Conservation (phyloP, 2,797 vertebrate species). For the Aselliscus stoliczkanus region DNA sequence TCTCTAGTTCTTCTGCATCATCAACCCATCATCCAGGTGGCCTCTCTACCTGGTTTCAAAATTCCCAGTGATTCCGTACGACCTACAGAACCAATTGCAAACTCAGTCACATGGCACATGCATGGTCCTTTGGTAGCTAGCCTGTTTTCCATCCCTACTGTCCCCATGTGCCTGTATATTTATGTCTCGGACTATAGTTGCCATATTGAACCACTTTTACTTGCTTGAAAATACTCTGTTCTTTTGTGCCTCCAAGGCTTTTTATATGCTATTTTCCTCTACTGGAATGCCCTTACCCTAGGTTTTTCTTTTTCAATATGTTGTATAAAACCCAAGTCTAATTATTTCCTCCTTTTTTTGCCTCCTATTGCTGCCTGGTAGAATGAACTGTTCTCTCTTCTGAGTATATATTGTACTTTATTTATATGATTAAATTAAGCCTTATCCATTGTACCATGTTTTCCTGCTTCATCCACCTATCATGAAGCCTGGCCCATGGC, state of each 20-base stretch:
- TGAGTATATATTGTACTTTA: slow-evolving; percentile 17
- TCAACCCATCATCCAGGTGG: neutral
- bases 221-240: neutral
- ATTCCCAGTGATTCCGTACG: neutral
- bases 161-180: neutral
- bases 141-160: neutral
- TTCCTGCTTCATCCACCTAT: neutral
- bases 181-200: neutral
- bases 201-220: neutral
- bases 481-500: slow-evolving; percentile 31
- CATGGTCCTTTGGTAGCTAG: neutral
- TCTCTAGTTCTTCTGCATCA: neutral
- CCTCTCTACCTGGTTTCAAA: neutral
- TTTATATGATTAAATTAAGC: slow-evolving; percentile 31
- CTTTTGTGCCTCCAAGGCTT: neutral
- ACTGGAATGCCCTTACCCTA: neutral
- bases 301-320: neutral
- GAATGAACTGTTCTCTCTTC: slow-evolving; percentile 3
- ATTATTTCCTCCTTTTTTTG: slow-evolving; percentile 11
- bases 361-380: neutral
- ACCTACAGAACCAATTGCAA: neutral
- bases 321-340: neutral
- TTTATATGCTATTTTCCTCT: neutral
- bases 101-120: fast-evolving
- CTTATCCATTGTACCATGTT: slow-evolving; percentile 13